These are phyloP conservation scores for Champsocephalus gunnari DNA, from an alignment of 2,797 vertebrate species.

Conservation along the genomic window DNA sequence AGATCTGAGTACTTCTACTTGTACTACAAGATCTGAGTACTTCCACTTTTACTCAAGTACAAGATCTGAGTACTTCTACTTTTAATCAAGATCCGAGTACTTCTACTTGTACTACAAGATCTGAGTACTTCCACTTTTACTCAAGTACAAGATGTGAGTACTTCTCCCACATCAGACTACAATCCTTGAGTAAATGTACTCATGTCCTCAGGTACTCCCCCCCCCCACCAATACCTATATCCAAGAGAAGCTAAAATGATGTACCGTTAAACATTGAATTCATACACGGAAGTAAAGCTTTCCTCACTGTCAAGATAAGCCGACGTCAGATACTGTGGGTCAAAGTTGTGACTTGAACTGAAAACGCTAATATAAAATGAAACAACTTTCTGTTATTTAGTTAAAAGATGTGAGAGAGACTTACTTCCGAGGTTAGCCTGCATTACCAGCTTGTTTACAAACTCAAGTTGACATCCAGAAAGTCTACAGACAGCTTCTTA, in stretches of 20 bases:
- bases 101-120: no score
- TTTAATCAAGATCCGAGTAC: no score
- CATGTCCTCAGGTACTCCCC: no score
- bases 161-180: no score
- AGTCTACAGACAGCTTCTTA: not conserved
- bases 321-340: slow-evolving; percentile 4
- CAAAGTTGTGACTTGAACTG: not conserved
- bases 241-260: not conserved
- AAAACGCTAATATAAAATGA: not conserved
- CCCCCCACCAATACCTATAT: no score
- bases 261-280: not conserved
- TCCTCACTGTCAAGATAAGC: not conserved
- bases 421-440: not conserved
- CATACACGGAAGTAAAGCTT: not conserved
- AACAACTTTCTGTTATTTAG: not conserved
- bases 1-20: no score
- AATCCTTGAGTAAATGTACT: no score
- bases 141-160: no score
- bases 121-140: no score
- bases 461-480: not conserved
- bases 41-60: no score
- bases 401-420: not conserved
- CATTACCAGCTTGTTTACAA: not conserved
- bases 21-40: no score
- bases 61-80: no score